These are phyloP conservation scores for Dipodomys spectabilis DNA, from an alignment of 2,113 vertebrate species.

Conservation along the genomic window DNA sequence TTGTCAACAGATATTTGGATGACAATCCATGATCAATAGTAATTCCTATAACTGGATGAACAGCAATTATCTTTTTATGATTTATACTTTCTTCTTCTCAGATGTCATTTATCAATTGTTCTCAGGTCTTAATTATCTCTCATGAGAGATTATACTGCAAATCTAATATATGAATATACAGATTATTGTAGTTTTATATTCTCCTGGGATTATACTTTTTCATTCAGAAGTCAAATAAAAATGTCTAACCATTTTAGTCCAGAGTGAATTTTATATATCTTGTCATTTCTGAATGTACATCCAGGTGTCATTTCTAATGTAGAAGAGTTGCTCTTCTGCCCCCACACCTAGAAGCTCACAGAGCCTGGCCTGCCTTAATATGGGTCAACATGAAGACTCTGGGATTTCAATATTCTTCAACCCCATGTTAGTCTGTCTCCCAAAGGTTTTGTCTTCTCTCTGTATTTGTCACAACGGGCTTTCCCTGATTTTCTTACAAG, in stretches of 20 bases:
- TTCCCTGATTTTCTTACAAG: background rate
- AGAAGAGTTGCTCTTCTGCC: background rate
- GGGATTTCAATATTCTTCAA: too few species aligned
- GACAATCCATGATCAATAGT: background rate
- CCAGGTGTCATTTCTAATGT: background rate
- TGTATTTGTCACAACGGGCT: background rate
- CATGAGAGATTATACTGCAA: background rate
- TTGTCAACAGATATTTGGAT: background rate
- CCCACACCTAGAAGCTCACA: background rate
- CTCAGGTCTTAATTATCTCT: too few species aligned
- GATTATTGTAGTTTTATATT: background rate
- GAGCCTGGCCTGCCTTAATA: background rate
- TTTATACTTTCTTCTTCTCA: background rate
- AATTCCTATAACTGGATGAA: background rate
- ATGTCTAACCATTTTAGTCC: background rate
- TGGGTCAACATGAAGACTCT: background rate
- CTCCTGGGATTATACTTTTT: background rate
- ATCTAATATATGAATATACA: background rate
- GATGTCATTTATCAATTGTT: background rate
- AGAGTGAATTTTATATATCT: background rate
- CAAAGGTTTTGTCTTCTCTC: background rate
- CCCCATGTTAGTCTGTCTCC: too few species aligned
- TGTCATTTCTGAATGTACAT: background rate
- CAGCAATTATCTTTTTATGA: too few species aligned
- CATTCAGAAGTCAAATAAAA: too few species aligned